A percentile compares a stretch with the other conserved stretches of the same genome.
Evolutionary conservation across 2,113 vertebrate genomes (phyloP).

Genomic region (Myrmecophaga tridactyla): DNA sequence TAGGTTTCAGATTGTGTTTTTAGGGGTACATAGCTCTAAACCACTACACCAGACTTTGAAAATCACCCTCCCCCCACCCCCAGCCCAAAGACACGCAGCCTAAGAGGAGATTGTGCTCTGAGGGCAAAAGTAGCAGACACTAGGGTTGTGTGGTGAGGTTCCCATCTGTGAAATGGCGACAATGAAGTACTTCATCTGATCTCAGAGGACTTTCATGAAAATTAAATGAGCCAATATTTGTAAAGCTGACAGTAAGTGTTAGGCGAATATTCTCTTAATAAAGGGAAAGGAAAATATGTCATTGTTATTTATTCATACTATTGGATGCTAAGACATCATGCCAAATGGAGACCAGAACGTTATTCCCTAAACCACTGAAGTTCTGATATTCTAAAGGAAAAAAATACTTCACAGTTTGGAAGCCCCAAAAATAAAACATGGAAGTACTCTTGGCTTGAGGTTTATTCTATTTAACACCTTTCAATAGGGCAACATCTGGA

Average conservation of each 20-base stretch:
- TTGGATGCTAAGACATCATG: background rate
- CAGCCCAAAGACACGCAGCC: background rate
- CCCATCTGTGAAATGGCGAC: too few relatives aligned
- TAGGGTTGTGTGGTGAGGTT: background rate
- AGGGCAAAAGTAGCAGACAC: background rate
- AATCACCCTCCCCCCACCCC: background rate
- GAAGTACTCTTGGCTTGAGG: conserved; percentile 64
- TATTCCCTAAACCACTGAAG: conserved; percentile 41
- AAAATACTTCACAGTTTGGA: conserved; percentile 69
- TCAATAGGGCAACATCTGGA: conserved; percentile 81
- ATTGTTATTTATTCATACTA: background rate
- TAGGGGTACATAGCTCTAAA: too few relatives aligned
- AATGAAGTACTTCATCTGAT: background rate
- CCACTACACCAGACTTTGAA: background rate
- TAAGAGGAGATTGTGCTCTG: background rate
- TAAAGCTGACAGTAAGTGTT: background rate
- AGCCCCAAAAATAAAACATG: conserved; percentile 65
- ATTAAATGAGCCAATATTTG: background rate
- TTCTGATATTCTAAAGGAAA: conserved; percentile 53
- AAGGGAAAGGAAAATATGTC: background rate
- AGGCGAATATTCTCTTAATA: background rate
- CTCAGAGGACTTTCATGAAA: background rate
- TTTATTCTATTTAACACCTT: conserved; percentile 78
- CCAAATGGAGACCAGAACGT: background rate
- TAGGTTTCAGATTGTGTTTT: too few relatives aligned